phyloP scores from a whole-genome alignment of 2,888 invertebrate genomes.

The Adineta ricciae region DNA sequence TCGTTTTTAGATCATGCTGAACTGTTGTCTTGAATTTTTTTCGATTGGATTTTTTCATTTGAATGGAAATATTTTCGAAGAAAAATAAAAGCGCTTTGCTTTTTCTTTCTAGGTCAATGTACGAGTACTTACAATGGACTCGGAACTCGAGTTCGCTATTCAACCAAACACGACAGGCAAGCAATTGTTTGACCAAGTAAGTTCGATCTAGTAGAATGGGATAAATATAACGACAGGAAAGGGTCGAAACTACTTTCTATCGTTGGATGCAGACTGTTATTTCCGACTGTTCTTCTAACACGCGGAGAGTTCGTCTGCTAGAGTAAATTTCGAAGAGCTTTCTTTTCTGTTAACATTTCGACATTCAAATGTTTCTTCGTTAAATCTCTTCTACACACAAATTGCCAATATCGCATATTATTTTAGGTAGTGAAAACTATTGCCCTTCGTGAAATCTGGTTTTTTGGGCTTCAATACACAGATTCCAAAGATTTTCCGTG shows the following conservation, averaged over 20 bases:
- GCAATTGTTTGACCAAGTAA: slow-evolving; percentile 92
- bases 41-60: neutral
- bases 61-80: neutral
- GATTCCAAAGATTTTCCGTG: slow-evolving; percentile 94
- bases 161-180: slow-evolving; percentile 98
- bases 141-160: slow-evolving; percentile 99
- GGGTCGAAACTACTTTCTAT: neutral
- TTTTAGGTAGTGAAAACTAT: slow-evolving; percentile 74
- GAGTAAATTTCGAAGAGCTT: neutral
- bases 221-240: neutral
- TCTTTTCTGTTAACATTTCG: neutral
- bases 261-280: neutral
- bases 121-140: slow-evolving; percentile 99
- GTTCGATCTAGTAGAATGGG: neutral
- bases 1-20: neutral
- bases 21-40: neutral
- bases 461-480: slow-evolving; percentile 96
- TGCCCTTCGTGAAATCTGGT: slow-evolving; percentile 97
- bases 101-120: slow-evolving; percentile 73
- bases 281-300: neutral
- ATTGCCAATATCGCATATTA: neutral
- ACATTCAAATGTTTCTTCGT: neutral
- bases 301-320: slow-evolving; percentile 2
- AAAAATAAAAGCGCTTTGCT: neutral
- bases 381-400: neutral